phyloP scores from a whole-genome alignment of 2,113 vertebrate species.

The Connochaetes taurinus region DNA sequence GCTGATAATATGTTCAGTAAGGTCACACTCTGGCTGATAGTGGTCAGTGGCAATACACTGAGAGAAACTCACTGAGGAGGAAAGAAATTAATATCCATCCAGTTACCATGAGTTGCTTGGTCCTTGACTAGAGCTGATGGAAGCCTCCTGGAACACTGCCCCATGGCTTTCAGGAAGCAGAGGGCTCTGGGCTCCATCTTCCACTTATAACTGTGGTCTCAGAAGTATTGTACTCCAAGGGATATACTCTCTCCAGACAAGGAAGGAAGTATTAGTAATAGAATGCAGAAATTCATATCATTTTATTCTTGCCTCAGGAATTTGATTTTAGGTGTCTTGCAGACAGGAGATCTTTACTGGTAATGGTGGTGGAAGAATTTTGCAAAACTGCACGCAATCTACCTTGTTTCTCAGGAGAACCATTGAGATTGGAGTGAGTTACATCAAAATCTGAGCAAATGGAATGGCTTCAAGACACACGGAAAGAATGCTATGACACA shows the following conservation, averaged over 20 bases:
- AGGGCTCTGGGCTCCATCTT: not conserved
- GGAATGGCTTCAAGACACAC: not conserved
- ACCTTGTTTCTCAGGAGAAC: not conserved
- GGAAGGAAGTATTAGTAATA: fast-evolving
- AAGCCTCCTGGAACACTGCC: not conserved
- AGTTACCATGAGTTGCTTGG: not conserved
- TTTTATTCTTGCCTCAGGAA: not conserved
- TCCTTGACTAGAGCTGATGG: not conserved
- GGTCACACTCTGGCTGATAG: fast-evolving
- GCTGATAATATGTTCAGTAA: not conserved
- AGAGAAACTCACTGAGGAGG: not conserved
- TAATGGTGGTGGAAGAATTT: not conserved
- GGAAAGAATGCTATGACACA: fast-evolving
- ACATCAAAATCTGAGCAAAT: not conserved
- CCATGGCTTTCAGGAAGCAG: not conserved
- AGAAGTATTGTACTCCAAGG: not conserved
- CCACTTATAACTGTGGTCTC: not conserved
- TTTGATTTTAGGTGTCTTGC: not conserved
- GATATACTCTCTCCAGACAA: not conserved
- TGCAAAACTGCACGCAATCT: not conserved
- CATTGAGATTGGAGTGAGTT: not conserved
- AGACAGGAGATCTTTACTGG: not conserved
- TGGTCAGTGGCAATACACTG: not conserved
- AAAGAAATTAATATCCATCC: not conserved
- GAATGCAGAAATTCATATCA: not conserved